Base-by-base conservation (phyloP, 2,888 invertebrate genomes). In the Leptura quadrifasciata region DNA sequence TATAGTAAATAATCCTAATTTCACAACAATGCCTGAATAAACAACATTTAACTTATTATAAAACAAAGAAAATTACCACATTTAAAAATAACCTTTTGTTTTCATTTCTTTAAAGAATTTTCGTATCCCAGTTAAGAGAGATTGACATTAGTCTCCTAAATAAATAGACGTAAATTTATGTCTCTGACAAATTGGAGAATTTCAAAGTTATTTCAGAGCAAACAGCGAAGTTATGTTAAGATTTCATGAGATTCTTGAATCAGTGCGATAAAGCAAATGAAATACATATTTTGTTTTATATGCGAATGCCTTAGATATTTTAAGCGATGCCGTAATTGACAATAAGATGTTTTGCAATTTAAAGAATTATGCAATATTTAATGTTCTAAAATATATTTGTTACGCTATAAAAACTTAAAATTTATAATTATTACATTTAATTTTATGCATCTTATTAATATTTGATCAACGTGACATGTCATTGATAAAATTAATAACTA, bases 141-240 rank as follows among this genome's bases (percentile, higher is more conserved):
- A 83, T 83, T 83, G 84, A 84, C 83, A 83, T 81, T 79, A 76
- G 78, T 67, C 81, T 79, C 81, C 79, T 80, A 79, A 81, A 82
- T 82, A 83, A 83, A 83, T 79, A 82, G 78, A 80, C 72, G 75
- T 76, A 73, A 80, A 82, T 81, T 83, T 81, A 83, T 81, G 82
- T 73, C 78, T 74, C 81, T 81, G 82, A 82, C 82, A 80, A 82
- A 82, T 84, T 81, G 81, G 73, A 79, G 78, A 81, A 80, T 84
- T 78, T 78, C 79, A 47, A 61, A 80, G 79, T 80, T 82, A 80
- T 83, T 81, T 82, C 77, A 65, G 76, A 75, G 76, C 76, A 76
- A 80, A 80, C 76, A 69, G 57, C 75, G 61, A 73, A 76, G 76
- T 74, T 76, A 75, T 76, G 75, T 76, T 75, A 79, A 76, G 69